Evolutionary conservation across 2,797 vertebrate species (phyloP), one percentile per base, ranked within the genome.

Genomic region (Channallabes apus): DNA sequence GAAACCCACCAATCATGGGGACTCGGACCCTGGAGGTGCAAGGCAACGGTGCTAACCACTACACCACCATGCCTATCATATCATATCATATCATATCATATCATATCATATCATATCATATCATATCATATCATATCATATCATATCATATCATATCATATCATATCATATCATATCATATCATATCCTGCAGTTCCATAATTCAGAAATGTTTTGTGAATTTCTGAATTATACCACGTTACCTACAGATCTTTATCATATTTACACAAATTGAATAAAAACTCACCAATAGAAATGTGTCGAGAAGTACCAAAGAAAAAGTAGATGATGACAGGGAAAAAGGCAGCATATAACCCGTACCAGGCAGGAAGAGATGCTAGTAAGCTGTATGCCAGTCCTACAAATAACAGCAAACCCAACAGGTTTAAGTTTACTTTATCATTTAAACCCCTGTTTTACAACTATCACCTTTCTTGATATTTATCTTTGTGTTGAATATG

Each of bases 281-380:
- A 86, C 97, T 96, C 92, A 99, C 98, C 98, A 20, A 95, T 97
- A 88, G 98, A 97, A 91, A 99, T 97, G 91, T 99, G 98, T 89
- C 94, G 96, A 24, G 98, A 99, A 80, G 98, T 99, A 58, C 98
- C 98, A 59, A 99, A 91, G 91, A 99, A 95, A 90, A 98, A 97
- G 92, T 99, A 99, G 35, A 94, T 87, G 82, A 99, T 24, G 2
- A 96, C 88, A 3, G 98, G 97, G 88, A 97, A 99, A 93, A 99
- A 99, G 7, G 97, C 97, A 0, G 97, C 93, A 86, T 97, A 99
- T 72, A 99, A 94, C 4, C 98, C 98, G 3, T 99, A 98, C 90
- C 92, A 90, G 1, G 97, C 94, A 0, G 97, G 95, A 1, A 99
- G 88, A 0, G 94, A 96, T 82, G 96, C 98, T 88, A 99, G 91